Evolutionary conservation across 2,888 invertebrate species (phyloP), one percentile per base, ranked within the genome.

Genomic region (Drosophila algonquin): DNA sequence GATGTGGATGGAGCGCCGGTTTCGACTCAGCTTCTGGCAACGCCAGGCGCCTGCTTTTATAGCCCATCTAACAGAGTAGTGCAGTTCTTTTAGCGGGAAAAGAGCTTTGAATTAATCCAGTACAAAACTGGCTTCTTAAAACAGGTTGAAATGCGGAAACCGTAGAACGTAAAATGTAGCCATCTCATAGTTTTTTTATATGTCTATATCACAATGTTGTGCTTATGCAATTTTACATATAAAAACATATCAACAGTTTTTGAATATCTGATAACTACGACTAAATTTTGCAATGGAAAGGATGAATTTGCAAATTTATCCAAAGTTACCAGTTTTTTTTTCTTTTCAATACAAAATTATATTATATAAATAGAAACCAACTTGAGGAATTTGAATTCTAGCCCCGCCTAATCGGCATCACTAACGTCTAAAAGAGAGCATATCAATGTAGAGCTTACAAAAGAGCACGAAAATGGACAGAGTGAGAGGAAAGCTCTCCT

Each of bases 1-100:
- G 56, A 83, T 8, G 30, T 30, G 30, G 7, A 30, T 7, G 1
- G 30, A 30, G 30, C 30, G 71, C 87, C 24, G 14, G n/a, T 56
- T 62, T 72, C 81, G 18, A 53, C 73, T 62, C 40, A 40, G 40
- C 40, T 40, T 40, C 40, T 40, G 65, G 71, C 32, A 50, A 59
- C 75, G 77, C 75, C 77, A 87, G 70, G 73, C 70, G 74, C 87
- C 85, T 85, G 82, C 81, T 81, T 72, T 68, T 62, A 63, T 84
- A 67, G 56, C 6, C 40, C 40, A 40, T 14, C 14, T 6, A 5
- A 3, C 6, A 14, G 40, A 6, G 14, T 2, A 14, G 40, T 40
- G 40, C 6, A 40, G 40, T 6, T 14, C 40, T 6, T 40, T 40
- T 40, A 0, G 14, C 40, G 14, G 14, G 14, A 40, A 40, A 40